phyloP scores from a whole-genome alignment of 2,113 vertebrate species.

The Varanus komodoensis region DNA sequence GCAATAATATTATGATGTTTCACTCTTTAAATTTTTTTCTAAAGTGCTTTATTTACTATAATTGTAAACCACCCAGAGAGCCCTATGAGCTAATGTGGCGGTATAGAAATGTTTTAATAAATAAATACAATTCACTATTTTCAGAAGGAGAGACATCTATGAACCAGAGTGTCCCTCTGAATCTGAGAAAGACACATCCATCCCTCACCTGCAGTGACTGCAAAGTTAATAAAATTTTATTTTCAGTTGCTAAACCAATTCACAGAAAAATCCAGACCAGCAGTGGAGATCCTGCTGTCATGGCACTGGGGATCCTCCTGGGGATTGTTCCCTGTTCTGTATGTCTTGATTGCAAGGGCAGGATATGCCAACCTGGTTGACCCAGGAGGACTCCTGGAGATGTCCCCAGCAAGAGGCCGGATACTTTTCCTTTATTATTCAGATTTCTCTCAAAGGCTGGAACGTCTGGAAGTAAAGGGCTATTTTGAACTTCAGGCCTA shows the following conservation, averaged over 20 bases:
- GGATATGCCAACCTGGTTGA: not conserved
- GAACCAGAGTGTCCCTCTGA: not conserved
- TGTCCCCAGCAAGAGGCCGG: too few species aligned
- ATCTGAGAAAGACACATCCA: too few species aligned
- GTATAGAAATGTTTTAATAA: too few species aligned
- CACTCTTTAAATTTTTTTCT: too few species aligned
- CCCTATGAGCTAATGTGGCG: too few species aligned
- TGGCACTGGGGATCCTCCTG: not conserved
- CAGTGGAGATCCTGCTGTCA: not conserved
- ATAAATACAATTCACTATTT: not conserved
- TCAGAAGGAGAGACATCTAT: not conserved
- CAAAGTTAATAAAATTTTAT: not conserved
- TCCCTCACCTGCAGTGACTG: too few species aligned
- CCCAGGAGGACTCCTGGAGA: not conserved
- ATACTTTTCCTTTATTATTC: not conserved
- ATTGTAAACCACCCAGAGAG: too few species aligned
- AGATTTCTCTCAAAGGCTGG: not conserved
- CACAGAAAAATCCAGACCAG: not conserved
- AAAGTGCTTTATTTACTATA: too few species aligned
- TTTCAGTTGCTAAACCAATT: not conserved
- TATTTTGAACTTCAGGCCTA: not conserved
- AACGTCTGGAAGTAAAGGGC: not conserved
- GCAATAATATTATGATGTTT: too few species aligned
- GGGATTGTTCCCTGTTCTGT: not conserved
- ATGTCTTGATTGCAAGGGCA: not conserved